A percentile compares a stretch with the other conserved stretches of the same genome.
Evolutionary conservation across 2,888 invertebrate species (phyloP).

Genomic region (Nezara viridula): DNA sequence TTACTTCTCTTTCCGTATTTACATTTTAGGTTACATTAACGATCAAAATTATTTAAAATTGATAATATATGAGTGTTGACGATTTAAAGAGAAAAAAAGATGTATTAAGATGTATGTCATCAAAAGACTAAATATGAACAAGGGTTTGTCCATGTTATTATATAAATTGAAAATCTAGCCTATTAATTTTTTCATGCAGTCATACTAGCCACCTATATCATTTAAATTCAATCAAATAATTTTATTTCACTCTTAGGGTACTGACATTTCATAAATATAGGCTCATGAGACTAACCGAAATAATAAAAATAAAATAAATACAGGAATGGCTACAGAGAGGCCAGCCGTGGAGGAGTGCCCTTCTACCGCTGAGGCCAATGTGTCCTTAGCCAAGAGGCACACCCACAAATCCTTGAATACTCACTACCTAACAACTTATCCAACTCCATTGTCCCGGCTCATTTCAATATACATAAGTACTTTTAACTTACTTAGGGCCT

Average conservation of each 20-base stretch:
- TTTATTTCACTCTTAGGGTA: neutral
- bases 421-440: neutral
- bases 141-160: too few relatives aligned
- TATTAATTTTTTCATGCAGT: too few relatives aligned
- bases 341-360: neutral
- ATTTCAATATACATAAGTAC: neutral
- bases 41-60: too few relatives aligned
- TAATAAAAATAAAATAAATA: neutral
- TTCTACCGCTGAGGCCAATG: neutral
- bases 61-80: too few relatives aligned
- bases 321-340: neutral
- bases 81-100: too few relatives aligned
- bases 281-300: too few relatives aligned
- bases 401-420: constrained; percentile 11
- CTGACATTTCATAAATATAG: too few relatives aligned
- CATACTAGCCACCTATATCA: neutral
- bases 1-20: neutral
- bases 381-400: neutral
- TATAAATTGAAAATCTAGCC: too few relatives aligned
- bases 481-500: neutral
- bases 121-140: too few relatives aligned
- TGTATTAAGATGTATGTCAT: too few relatives aligned
- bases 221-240: neutral
- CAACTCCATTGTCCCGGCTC: neutral
- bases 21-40: neutral